A percentile compares a stretch with the other conserved stretches of the same genome.
Evolutionary conservation across 2,113 vertebrate genomes (phyloP).

Genomic region (Archilochus colubris): DNA sequence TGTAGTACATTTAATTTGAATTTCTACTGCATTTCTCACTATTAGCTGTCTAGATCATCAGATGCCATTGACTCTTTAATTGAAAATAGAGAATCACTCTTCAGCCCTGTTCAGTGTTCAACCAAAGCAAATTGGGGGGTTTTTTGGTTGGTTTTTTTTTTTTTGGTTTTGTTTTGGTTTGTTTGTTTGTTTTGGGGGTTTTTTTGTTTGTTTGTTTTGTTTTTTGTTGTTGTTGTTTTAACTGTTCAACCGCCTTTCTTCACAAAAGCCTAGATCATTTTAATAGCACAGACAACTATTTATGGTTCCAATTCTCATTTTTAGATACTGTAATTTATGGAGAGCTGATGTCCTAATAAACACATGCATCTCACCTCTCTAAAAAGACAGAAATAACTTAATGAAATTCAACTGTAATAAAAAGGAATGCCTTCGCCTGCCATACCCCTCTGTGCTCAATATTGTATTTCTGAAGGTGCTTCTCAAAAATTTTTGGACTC

Average conservation of each 20-base stretch:
- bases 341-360: neutral
- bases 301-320: neutral
- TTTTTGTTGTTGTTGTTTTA: neutral
- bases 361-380: neutral
- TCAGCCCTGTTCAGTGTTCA: neutral
- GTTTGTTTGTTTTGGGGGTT: no score
- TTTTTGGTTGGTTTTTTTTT: no score
- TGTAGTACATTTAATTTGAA: neutral
- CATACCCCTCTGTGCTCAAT: neutral
- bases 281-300: neutral
- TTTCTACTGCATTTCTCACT: neutral
- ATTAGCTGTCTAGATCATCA: neutral
- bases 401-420: neutral
- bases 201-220: no score
- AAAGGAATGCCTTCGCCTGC: neutral
- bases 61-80: neutral
- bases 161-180: no score
- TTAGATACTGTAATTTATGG: neutral
- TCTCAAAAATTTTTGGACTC: neutral
- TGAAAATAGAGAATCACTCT: neutral
- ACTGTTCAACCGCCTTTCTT: neutral
- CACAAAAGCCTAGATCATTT: neutral
- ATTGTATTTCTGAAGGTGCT: neutral
- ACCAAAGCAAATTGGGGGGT: neutral
- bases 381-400: neutral